A percentile compares a stretch with the other conserved stretches of the same genome.
Evolutionary conservation across 2,888 invertebrate genomes (phyloP).

Genomic region (Aporophyla nigra): DNA sequence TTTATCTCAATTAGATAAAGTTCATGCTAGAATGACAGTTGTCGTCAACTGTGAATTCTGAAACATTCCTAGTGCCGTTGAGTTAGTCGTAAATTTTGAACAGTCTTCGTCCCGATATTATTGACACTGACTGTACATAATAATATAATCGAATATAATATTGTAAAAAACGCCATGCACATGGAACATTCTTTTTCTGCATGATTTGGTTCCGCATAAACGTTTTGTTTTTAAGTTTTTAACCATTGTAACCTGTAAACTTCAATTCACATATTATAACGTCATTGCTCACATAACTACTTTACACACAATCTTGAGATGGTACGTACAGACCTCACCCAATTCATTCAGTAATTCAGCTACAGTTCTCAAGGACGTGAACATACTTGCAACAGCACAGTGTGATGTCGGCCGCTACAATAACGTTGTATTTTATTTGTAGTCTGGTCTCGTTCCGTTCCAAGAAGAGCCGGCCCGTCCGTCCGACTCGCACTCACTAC

Average conservation of each 20-base stretch:
- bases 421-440: slow-evolving; percentile 57
- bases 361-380: not conserved
- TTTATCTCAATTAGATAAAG: too few relatives aligned
- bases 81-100: too few relatives aligned
- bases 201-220: too few relatives aligned
- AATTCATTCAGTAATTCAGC: not conserved
- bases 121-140: too few relatives aligned
- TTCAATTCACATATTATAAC: not conserved
- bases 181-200: not conserved
- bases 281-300: not conserved
- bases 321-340: too few relatives aligned
- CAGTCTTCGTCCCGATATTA: too few relatives aligned
- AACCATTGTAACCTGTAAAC: not conserved
- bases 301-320: not conserved
- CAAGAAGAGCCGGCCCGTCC: slow-evolving; percentile 75
- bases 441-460: slow-evolving; percentile 82
- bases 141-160: too few relatives aligned
- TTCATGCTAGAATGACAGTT: too few relatives aligned
- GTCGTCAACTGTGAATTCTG: too few relatives aligned
- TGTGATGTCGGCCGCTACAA: not conserved
- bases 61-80: too few relatives aligned
- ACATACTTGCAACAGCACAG: not conserved
- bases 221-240: not conserved
- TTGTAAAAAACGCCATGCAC: not conserved
- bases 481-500: slow-evolving; percentile 83